Evolutionary conservation across 2,113 vertebrate species (phyloP).

Genomic region (Etia nguti): DNA sequence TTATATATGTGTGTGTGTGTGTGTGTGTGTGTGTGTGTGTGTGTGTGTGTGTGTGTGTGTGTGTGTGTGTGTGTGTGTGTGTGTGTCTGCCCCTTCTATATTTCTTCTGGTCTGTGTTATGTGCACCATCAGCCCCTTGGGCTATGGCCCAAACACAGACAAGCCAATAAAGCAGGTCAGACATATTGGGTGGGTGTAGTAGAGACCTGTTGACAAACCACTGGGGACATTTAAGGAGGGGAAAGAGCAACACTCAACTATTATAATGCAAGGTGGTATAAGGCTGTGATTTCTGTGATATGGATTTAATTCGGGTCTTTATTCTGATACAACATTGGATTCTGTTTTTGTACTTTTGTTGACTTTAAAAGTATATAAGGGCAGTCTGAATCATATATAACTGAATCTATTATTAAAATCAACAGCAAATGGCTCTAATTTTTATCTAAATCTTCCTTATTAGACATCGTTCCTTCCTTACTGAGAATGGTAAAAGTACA

Average conservation of each 20-base stretch:
- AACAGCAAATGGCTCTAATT: not conserved
- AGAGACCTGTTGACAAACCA: slow-evolving; percentile 37
- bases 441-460: not conserved
- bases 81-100: not conserved
- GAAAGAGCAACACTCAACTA: not conserved
- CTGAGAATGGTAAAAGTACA: not conserved
- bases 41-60: not conserved
- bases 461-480: not conserved
- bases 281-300: not conserved
- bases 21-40: not conserved
- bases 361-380: not conserved
- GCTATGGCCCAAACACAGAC: slow-evolving; percentile 23
- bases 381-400: not conserved
- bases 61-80: not conserved
- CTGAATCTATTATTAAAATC: not conserved
- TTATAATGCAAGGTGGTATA: not conserved
- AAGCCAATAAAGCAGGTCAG: slow-evolving; percentile 34
- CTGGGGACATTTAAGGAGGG: slow-evolving; percentile 1
- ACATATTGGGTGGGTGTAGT: slow-evolving; percentile 15
- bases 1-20: not conserved
- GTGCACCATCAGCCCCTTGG: slow-evolving; percentile 36
- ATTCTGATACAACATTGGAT: not conserved
- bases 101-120: slow-evolving; percentile 35
- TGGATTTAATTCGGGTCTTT: not conserved
- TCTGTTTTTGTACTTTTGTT: not conserved